Base-by-base conservation (phyloP, 1,140 invertebrate species). In the Stenopsyche tienmushanensis region DNA sequence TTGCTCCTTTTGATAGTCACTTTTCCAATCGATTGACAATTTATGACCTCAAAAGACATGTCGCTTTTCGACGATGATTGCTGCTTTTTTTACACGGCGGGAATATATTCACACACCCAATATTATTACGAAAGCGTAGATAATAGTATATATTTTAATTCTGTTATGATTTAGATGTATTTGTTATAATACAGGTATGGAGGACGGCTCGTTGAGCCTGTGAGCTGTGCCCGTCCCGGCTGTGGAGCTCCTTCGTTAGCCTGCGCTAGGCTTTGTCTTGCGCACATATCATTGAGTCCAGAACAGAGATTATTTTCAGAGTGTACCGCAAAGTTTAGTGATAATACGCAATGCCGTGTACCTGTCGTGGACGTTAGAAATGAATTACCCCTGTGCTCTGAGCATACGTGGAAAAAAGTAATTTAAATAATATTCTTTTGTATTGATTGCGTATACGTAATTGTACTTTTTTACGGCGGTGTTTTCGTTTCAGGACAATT, bases 251-350 rank as follows among this genome's bases (percentile, higher is more conserved):
- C 78, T 1, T 88, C 88, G n/a, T 75, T 96, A 71, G 92, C 93
- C 0, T 93, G 90, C 73, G 87, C 89, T 0, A 86, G 90, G 20
- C 90, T 94, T 73, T 96, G 94, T 75, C 79, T 88, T 15, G 80
- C 86, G 59, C 94, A 97, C 78, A 92, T 96, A 63, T 92, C 93
- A 80, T 83, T 89, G 67, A 94, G 94, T 75, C 84, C 87, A 24
- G 91, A 94, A 70, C 94, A 97, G 77, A 84, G 91, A 67, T 80
- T 96, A 45, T 96, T 94, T 78, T 88, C 90, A 66, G 88, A 92
- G 72, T 97, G 94, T 78, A 93, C 92, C 59, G 93, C 92, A 53
- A 93, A 88, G 79, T 92, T 91, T 75, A 86, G 85, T 39, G 91
- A 94, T 77, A 93, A 94, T 67, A 89, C 90, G 20, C 90, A 93